A percentile compares a stretch with the other conserved stretches of the same genome.
phyloP scores from a whole-genome alignment of 2,797 vertebrate species.

The Danio aesculapii region DNA sequence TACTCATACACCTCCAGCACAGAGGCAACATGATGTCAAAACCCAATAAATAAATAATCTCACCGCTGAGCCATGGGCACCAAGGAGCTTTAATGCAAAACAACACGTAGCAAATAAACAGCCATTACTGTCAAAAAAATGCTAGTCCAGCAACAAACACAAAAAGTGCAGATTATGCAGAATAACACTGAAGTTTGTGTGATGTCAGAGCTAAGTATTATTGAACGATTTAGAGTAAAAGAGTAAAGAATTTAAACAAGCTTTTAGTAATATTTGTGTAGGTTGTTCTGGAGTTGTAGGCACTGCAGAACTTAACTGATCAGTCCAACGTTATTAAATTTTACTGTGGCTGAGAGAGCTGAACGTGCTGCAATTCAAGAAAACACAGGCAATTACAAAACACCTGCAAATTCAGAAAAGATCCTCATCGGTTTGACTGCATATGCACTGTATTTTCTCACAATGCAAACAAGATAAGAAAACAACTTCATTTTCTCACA shows the following conservation, averaged over 20 bases:
- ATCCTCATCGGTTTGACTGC: too few species aligned
- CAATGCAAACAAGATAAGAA: too few species aligned
- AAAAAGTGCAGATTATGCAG: neutral
- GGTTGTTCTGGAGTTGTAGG: too few species aligned
- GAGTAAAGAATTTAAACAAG: neutral
- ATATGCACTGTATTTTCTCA: too few species aligned
- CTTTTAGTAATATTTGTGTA: too few species aligned
- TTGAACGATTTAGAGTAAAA: neutral
- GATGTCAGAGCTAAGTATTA: slow-evolving; percentile 7
- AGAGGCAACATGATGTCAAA: slow-evolving; percentile 24
- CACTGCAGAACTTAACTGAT: too few species aligned
- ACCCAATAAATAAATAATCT: slow-evolving; percentile 47
- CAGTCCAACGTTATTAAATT: too few species aligned
- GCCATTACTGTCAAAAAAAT: slow-evolving; percentile 31
- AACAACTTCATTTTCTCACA: too few species aligned
- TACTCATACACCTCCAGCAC: slow-evolving; percentile 12
- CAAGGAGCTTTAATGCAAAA: slow-evolving; percentile 38
- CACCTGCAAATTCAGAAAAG: too few species aligned
- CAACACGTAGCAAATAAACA: slow-evolving; percentile 31
- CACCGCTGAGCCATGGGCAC: slow-evolving; percentile 1
- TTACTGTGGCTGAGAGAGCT: too few species aligned
- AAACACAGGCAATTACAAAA: too few species aligned
- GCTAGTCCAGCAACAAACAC: slow-evolving; percentile 17
- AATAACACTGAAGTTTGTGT: neutral
- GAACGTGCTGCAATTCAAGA: too few species aligned